A percentile compares a stretch with the other conserved stretches of the same genome.
Conservation (phyloP, 2,888 invertebrate species). For the Macropis europaea region DNA sequence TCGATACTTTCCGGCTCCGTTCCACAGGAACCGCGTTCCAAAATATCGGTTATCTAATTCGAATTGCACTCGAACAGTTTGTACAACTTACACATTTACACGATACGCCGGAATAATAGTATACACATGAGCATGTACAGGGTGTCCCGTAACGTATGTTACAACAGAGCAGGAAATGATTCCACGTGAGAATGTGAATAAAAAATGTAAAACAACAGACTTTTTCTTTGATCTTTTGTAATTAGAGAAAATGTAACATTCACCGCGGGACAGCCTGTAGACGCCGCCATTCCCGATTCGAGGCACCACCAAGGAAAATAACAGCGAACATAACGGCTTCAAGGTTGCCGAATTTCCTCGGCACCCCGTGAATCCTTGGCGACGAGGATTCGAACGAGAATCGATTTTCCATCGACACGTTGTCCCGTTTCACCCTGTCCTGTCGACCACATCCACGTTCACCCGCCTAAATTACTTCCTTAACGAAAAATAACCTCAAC, state of each 20-base stretch:
- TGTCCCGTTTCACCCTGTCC: neutral
- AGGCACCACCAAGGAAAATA: conserved; percentile 25
- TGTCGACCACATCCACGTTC: neutral
- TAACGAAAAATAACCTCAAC: too few species aligned
- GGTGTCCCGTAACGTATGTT: too few species aligned
- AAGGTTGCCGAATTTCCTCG: neutral
- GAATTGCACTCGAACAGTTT: conserved; percentile 50
- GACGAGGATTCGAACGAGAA: neutral
- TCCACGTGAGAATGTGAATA: too few species aligned
- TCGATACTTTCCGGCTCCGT: neutral
- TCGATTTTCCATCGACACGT: neutral
- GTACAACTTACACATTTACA: conserved; percentile 52
- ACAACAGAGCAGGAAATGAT: too few species aligned
- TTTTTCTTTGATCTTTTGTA: too few species aligned
- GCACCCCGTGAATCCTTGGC: conserved; percentile 1
- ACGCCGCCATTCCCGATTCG: conserved; percentile 37
- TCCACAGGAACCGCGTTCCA: conserved; percentile 20
- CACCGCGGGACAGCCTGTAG: too few species aligned
- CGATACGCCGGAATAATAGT: conserved; percentile 27
- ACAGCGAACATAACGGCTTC: conserved; percentile 9
- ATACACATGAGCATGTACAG: conserved; percentile 43
- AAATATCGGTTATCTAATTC: conserved; percentile 22
- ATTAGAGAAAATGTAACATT: too few species aligned
- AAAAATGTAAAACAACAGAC: too few species aligned
- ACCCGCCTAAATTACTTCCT: too few species aligned